A percentile compares a stretch with the other conserved stretches of the same genome.
Conservation (phyloP, 2,113 vertebrate genomes). For the Arizona elegans region DNA sequence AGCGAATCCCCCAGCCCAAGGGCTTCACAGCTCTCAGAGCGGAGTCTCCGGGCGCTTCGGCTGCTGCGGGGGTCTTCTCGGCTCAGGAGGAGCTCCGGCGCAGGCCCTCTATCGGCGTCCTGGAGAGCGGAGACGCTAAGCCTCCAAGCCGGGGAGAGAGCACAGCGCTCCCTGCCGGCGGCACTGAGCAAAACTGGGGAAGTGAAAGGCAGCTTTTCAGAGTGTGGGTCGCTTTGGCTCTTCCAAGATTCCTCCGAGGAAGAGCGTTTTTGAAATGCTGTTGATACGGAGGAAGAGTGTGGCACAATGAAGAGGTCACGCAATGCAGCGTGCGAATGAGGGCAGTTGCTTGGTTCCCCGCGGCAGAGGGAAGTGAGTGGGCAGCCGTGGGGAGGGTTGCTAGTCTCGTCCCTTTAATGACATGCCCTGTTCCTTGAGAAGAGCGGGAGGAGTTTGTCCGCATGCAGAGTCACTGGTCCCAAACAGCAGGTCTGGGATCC, state of each 20-base stretch:
- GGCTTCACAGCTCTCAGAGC: background rate
- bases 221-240: rapidly evolving
- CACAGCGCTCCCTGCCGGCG: background rate
- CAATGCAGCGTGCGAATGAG: background rate
- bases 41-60: background rate
- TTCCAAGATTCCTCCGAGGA: background rate
- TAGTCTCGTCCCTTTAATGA: no score
- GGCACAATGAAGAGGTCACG: background rate
- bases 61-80: background rate
- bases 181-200: background rate
- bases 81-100: background rate
- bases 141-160: background rate
- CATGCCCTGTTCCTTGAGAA: no score
- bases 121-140: background rate
- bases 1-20: no score
- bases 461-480: no score
- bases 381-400: no score
- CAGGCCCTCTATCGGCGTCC: background rate
- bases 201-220: background rate
- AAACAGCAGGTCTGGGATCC: no score
- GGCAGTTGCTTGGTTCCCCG: no score
- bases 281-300: background rate
- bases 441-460: no score
- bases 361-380: no score
- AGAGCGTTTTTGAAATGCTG: background rate